Evolutionary conservation across 2,797 vertebrate genomes (phyloP), one percentile per base, ranked within the genome.

Genomic region (Sibirionetta formosa): DNA sequence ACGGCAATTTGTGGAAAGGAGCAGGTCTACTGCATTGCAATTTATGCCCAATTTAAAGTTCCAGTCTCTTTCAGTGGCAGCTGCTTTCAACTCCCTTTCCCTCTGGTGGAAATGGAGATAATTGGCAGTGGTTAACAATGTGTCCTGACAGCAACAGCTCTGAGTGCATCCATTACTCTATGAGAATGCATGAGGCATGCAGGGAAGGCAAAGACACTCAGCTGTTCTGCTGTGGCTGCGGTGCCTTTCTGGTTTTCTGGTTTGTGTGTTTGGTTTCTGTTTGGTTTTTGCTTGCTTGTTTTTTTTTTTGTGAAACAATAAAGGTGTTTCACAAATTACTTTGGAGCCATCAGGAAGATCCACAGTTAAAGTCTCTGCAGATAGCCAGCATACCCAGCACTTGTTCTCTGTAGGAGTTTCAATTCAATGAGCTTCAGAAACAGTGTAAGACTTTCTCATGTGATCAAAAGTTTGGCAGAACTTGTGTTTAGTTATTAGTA

Each of bases 41-140:
- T 92, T 91, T 93, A 54, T 77, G 64, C 60, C 76, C 86, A 76
- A 85, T 94, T 93, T 93, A 89, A 95, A 86, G 69, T 81, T 91
- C 19, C 63, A 58, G 58, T 38, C 31, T 90, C 93, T 65, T 64
- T 31, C 76, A 65, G 54, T 83, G 65, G 77, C 66, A 82, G 73
- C 70, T 91, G 66, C 89, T 94, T 94, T 91, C 91, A 91, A 12
- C 65, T 89, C 26, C 9, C 8, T 17, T 92, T 86, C 16, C 11
- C 50, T 85, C 50, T 85, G 63, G 50, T 63, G 65, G 70, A 93
- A 86, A 82, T 8, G 7, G 81, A 92, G 61, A 82, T 93, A 94
- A 94, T 88, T 95, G 69, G 94, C 29, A 57, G 7, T 4, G 17
- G 79, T 91, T 96, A 90, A 75, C 82, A 51, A 73, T 14, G 35